phyloP scores from a whole-genome alignment of 1,140 invertebrate genomes.

The Trichonephila inaurata region DNA sequence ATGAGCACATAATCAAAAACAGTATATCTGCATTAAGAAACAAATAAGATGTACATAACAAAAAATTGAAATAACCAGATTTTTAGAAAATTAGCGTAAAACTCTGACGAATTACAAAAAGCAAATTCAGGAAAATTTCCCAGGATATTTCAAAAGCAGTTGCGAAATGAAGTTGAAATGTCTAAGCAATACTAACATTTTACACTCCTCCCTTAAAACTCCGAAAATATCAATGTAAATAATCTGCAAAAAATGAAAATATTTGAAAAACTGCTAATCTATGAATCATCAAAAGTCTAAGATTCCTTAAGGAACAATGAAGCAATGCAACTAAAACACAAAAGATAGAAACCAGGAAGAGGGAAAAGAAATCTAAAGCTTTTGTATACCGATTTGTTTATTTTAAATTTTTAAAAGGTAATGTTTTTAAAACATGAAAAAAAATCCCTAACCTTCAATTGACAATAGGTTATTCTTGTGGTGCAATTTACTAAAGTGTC shows the following conservation, averaged over 20 bases:
- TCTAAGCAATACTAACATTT: background rate
- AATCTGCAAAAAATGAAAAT: background rate
- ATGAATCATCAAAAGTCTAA: background rate
- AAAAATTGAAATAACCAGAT: no score
- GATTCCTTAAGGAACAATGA: background rate
- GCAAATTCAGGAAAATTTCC: no score
- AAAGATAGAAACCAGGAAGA: slow-evolving; percentile 16
- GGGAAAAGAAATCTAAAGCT: background rate
- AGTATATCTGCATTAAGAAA: no score
- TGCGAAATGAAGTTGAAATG: background rate
- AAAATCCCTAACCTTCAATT: slow-evolving; percentile 21
- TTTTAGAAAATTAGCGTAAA: no score
- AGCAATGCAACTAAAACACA: background rate
- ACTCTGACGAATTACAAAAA: no score
- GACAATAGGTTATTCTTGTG: background rate
- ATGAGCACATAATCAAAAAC: no score
- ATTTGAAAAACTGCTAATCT: background rate
- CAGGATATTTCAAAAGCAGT: no score
- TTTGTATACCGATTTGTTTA: slow-evolving; percentile 4
- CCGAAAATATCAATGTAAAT: background rate
- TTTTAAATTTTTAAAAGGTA: background rate
- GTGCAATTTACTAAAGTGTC: background rate
- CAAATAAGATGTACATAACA: no score
- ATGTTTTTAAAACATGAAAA: background rate
- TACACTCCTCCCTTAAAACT: background rate